Percentiles rank a stretch among this genome's conserved stretches.
These are phyloP conservation scores for Pammene fasciana DNA, from an alignment of 2,888 invertebrate genomes.

Conservation along the genomic window DNA sequence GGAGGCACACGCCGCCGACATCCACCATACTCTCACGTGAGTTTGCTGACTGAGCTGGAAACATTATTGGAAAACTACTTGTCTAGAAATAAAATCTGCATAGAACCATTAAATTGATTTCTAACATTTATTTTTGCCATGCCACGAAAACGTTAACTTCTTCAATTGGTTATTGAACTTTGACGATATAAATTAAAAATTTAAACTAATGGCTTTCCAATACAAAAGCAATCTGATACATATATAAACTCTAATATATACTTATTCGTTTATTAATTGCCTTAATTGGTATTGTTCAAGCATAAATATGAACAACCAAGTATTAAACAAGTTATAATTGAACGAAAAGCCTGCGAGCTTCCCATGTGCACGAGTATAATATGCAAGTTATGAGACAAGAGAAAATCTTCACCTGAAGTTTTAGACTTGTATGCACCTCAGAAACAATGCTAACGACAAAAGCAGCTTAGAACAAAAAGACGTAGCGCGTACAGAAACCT, in stretches of 20 bases:
- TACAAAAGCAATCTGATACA: too few species aligned
- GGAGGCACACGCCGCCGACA: constrained; percentile 92
- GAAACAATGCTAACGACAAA: constrained; percentile 29
- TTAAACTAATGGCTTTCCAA: too few species aligned
- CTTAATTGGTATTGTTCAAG: too few species aligned
- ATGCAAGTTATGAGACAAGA: constrained; percentile 11
- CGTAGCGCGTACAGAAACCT: constrained; percentile 8
- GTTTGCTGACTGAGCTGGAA: too few species aligned
- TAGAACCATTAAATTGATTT: too few species aligned
- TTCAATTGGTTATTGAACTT: too few species aligned
- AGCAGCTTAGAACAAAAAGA: constrained; percentile 35
- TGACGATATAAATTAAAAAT: too few species aligned
- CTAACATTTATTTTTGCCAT: too few species aligned
- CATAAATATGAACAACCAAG: neutral
- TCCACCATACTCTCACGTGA: constrained; percentile 94
- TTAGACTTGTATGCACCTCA: constrained; percentile 22
- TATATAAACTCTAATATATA: too few species aligned
- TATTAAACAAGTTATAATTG: neutral
- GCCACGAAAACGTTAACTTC: too few species aligned
- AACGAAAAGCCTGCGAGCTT: neutral
- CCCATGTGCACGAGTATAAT: neutral
- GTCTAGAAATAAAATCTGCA: too few species aligned
- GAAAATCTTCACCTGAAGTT: constrained; percentile 18
- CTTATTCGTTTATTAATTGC: neutral
- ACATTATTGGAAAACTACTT: too few species aligned